A percentile compares a stretch with the other conserved stretches of the same genome.
These are phyloP conservation scores for Natator depressus DNA, from an alignment of 2,113 vertebrate genomes.

Conservation along the genomic window DNA sequence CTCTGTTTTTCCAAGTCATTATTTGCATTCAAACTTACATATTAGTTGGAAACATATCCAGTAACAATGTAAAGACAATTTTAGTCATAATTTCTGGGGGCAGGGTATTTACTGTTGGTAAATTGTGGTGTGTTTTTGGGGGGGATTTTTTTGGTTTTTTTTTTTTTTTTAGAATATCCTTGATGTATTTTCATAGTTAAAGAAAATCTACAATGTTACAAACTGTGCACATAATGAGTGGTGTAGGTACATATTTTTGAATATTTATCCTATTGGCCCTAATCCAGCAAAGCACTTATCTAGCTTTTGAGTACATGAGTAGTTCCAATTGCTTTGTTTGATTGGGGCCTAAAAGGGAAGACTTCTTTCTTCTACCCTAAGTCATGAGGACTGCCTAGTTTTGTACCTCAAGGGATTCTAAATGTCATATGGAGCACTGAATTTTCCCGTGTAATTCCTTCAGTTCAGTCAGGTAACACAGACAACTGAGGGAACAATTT, in stretches of 20 bases:
- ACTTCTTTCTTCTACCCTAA: background rate
- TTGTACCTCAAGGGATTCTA: background rate
- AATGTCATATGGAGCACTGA: background rate
- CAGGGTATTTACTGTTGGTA: background rate
- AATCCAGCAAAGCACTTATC: slow-evolving; percentile 41
- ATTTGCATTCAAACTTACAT: background rate
- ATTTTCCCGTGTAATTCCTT: background rate
- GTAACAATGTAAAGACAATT: slow-evolving; percentile 12
- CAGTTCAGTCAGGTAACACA: background rate
- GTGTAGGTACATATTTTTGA: background rate
- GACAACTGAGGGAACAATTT: background rate
- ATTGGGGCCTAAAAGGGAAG: slow-evolving; percentile 10
- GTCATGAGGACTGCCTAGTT: background rate
- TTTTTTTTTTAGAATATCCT: background rate
- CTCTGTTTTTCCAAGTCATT: background rate
- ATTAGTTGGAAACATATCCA: background rate
- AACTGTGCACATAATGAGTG: too few species aligned
- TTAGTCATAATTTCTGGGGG: background rate
- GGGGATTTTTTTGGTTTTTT: too few species aligned
- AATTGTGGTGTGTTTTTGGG: too few species aligned
- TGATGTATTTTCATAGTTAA: background rate
- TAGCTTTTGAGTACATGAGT: slow-evolving; percentile 55
- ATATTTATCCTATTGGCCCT: slow-evolving; percentile 39
- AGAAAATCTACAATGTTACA: background rate
- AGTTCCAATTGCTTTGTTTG: slow-evolving; percentile 3